phyloP scores from a whole-genome alignment of 2,113 vertebrate species.

The Amazona vittata region DNA sequence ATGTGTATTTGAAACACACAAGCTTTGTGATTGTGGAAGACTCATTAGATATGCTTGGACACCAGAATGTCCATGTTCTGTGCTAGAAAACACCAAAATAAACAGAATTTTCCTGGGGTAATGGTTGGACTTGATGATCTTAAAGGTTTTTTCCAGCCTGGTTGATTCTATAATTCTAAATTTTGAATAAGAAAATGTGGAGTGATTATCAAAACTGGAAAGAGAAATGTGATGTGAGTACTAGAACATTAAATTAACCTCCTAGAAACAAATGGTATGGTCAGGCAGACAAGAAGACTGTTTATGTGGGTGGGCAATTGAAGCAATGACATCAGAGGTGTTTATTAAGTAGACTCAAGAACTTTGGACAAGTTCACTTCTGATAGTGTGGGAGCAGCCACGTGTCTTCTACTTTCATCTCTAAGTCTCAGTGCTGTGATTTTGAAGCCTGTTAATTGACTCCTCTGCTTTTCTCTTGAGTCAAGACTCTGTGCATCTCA shows the following conservation, averaged over 20 bases:
- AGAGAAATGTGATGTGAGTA: background rate
- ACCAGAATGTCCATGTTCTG: fast-evolving
- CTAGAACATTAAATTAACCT: background rate
- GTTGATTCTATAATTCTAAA: background rate
- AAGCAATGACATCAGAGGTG: background rate
- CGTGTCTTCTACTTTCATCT: background rate
- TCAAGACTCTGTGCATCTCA: background rate
- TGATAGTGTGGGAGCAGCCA: background rate
- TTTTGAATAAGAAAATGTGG: background rate
- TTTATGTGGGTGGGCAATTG: background rate
- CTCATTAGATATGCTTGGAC: fast-evolving
- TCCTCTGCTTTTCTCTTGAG: background rate
- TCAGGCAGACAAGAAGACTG: background rate
- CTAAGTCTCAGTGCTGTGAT: background rate
- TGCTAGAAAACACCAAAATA: background rate
- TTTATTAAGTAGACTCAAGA: background rate
- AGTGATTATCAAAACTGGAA: background rate
- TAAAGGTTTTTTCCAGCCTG: background rate
- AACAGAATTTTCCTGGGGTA: background rate
- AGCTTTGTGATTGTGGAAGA: background rate
- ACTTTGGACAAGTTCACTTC: background rate
- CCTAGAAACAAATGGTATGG: background rate
- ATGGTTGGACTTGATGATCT: background rate
- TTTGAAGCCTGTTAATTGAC: background rate
- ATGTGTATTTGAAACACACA: fast-evolving